Conservation (phyloP, 2,888 invertebrate genomes). For the Hydrotaea diabolus region DNA sequence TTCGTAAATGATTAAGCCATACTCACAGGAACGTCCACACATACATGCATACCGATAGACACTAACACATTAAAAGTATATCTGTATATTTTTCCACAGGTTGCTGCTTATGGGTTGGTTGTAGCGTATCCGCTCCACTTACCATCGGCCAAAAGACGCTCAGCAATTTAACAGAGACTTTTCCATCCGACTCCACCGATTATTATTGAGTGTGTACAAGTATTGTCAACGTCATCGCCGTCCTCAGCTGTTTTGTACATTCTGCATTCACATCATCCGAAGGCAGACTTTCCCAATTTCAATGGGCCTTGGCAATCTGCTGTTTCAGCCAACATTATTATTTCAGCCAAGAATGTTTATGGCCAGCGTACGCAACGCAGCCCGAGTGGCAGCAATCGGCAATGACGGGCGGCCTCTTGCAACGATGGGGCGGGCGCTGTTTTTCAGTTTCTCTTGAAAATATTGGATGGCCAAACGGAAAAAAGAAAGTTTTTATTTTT, state of each 20-base stretch:
- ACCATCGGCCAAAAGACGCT: neutral
- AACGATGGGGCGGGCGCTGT: neutral
- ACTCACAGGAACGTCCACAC: neutral
- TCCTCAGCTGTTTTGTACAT: no score
- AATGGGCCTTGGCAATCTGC: neutral
- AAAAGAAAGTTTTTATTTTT: slow-evolving; percentile 41
- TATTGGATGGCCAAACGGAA: neutral
- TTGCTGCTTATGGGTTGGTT: neutral
- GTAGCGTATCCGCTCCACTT: slow-evolving; percentile 23
- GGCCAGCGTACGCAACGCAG: neutral
- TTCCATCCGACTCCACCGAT: slow-evolving; percentile 17
- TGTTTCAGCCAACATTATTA: neutral
- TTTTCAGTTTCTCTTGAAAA: slow-evolving; percentile 2
- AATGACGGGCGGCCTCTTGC: neutral
- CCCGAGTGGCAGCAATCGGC: neutral
- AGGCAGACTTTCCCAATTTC: neutral
- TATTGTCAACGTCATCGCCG: neutral
- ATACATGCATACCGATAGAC: no score
- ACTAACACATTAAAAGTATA: no score
- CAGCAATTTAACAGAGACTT: neutral
- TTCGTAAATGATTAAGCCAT: slow-evolving; percentile 21
- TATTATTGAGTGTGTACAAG: neutral
- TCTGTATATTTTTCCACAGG: neutral
- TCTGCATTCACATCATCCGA: neutral
- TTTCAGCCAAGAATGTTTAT: neutral